Evolutionary conservation across 2,888 invertebrate genomes (phyloP).

Genomic region (Lymantria monacha): DNA sequence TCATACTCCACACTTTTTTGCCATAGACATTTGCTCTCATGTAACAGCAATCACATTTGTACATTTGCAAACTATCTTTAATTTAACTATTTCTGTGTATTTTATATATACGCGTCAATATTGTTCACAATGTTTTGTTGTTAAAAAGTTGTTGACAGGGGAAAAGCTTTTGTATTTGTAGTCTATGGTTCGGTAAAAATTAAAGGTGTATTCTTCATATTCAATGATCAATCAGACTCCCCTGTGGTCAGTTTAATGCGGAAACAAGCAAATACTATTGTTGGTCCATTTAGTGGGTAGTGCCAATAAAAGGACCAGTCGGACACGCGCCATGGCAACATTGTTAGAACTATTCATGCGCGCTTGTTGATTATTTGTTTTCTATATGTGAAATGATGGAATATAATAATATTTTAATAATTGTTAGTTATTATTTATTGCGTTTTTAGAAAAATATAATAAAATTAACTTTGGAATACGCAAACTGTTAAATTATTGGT

Average conservation of each 20-base stretch:
- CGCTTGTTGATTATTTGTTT: conserved; percentile 44
- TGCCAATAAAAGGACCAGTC: conserved; percentile 32
- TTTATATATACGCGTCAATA: not conserved
- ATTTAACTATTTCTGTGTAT: too few species aligned
- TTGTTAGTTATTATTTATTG: conserved; percentile 25
- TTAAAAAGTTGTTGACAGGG: conserved; percentile 7
- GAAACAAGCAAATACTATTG: conserved; percentile 50
- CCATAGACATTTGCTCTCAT: too few species aligned
- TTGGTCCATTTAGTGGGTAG: conserved; percentile 48
- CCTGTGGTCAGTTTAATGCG: conserved; percentile 56
- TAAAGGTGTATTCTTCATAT: conserved; percentile 60
- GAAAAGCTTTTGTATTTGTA: conserved; percentile 3
- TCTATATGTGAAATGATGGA: conserved; percentile 37
- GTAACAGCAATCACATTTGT: too few species aligned
- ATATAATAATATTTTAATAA: conserved; percentile 52
- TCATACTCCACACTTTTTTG: too few species aligned
- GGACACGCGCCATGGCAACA: conserved; percentile 44
- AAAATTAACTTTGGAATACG: not conserved
- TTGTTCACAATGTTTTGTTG: conserved; percentile 8
- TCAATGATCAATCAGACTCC: conserved; percentile 62
- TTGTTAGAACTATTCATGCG: conserved; percentile 45
- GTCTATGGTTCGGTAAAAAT: conserved; percentile 52
- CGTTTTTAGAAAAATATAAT: not conserved
- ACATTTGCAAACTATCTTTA: too few species aligned
- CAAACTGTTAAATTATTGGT: not conserved